These are phyloP conservation scores for Euleptes europaea DNA, from an alignment of 2,113 vertebrate species.

Conservation along the genomic window DNA sequence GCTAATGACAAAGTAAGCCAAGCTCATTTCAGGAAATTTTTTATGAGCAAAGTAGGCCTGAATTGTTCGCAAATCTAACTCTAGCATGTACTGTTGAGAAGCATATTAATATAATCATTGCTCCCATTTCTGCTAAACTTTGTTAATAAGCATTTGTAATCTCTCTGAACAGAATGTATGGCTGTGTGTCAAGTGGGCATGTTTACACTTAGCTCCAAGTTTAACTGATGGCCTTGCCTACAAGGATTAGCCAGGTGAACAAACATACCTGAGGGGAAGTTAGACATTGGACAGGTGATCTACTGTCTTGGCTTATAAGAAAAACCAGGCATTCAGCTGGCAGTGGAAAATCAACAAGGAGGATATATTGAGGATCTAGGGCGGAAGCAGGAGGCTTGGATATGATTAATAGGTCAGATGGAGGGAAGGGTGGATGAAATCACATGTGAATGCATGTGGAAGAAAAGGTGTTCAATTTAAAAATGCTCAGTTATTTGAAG, in stretches of 20 bases:
- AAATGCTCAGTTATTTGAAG: neutral
- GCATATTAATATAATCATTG: neutral
- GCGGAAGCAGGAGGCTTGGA: neutral
- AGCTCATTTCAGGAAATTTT: neutral
- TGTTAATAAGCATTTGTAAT: neutral
- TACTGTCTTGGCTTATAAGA: neutral
- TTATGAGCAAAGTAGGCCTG: neutral
- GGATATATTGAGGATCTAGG: neutral
- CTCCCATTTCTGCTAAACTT: neutral
- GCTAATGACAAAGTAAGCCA: neutral
- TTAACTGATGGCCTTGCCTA: constrained; percentile 2
- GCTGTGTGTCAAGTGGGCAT: constrained; percentile 1
- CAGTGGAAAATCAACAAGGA: neutral
- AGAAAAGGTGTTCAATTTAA: neutral
- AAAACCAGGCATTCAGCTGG: neutral
- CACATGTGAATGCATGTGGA: neutral
- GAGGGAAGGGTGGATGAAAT: neutral
- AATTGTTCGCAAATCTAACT: neutral
- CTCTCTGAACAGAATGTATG: constrained; percentile 2
- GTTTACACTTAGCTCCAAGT: neutral
- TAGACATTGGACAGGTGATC: constrained; percentile 9
- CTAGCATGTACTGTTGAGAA: neutral
- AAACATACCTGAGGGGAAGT: constrained; percentile 33
- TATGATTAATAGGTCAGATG: neutral
- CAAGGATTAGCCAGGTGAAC: constrained; percentile 32